Evolutionary conservation across 2,797 vertebrate species (phyloP), one percentile per base, ranked within the genome.

Genomic region (Antennarius maculatus): DNA sequence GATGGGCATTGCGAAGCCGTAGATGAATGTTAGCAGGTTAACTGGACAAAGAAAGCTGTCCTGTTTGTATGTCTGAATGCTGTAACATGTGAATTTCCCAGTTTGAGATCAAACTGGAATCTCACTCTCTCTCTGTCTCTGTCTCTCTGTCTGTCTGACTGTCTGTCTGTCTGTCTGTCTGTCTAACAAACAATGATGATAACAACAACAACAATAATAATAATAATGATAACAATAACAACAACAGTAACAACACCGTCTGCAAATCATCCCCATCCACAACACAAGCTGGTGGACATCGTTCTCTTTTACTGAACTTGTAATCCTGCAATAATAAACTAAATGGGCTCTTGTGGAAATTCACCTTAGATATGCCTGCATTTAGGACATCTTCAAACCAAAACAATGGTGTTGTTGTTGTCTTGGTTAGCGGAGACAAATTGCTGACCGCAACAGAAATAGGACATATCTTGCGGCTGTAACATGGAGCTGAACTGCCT

Each of bases 371-470:
- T 43, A 15, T 43, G 42, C 16, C 41, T 18, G 4, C 29, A 6
- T 27, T 2, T 57, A 34, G 49, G 50, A 56, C 41, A 45, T 34
- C 42, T 39, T 51, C 17, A 72, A 63, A 31, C 54, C 67, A 66
- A 68, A 41, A 81, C 76, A 34, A 41, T 31, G 17, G 64, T 57
- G 64, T 31, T 69, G 58, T 71, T 69, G 52, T 73, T 52, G 58
- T 64, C 42, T 49, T 12, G 49, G 59, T 64, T 51, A 69, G 80
- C 70, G 57, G 65, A 62, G 55, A 73, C 51, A 57, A 56, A 79
- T 82, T 59, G 74, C 46, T 39, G 53, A 72, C 54, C 8, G 6
- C 63, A 53, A 10, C 54, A 65, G 59, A 23, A 37, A 54, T 43
- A 53, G 53, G 69, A 78, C 67, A 37, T 56, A 65, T 71, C 60